Conservation (phyloP, 92 coral and sea anemone species). For the Heliopora coerulea region DNA sequence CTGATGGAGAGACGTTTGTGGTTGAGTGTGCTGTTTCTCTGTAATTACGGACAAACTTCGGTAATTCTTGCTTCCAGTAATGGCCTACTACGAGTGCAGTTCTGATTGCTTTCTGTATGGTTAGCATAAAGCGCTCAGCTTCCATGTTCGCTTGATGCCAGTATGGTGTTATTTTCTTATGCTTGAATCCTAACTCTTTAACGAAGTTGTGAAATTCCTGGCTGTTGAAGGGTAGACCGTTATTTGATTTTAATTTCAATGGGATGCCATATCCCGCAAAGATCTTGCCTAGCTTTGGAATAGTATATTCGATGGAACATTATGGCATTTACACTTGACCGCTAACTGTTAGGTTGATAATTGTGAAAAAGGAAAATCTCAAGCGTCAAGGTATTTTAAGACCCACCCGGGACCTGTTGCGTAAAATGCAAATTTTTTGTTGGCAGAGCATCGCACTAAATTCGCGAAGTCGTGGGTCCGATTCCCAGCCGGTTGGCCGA, state of each 20-base stretch:
- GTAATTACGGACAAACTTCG: slow-evolving; percentile 3
- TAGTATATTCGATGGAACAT: no score
- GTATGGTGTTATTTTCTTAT: slow-evolving; percentile 8
- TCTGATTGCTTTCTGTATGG: slow-evolving; percentile 3
- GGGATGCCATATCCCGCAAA: slow-evolving; percentile 14
- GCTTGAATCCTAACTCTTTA: slow-evolving; percentile 10
- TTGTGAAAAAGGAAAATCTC: no score
- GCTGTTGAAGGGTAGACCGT: slow-evolving; percentile 12
- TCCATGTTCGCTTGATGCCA: slow-evolving; percentile 5
- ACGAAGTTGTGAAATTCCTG: slow-evolving; percentile 6
- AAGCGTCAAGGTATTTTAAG: no score
- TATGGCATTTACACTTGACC: no score
- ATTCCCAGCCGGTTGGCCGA: no score
- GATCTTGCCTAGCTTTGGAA: neutral
- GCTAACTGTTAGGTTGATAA: no score
- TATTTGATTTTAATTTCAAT: slow-evolving; percentile 4
- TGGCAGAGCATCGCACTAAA: no score
- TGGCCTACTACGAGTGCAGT: neutral
- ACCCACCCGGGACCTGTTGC: no score
- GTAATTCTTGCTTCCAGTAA: slow-evolving; percentile 9
- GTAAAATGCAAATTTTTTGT: neutral
- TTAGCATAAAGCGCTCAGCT: neutral
- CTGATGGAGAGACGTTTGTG: neutral
- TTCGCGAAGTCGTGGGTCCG: no score
- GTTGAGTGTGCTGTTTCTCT: slow-evolving; percentile 6